phyloP scores from a whole-genome alignment of 2,113 vertebrate species.

The Semnornis frantzii region DNA sequence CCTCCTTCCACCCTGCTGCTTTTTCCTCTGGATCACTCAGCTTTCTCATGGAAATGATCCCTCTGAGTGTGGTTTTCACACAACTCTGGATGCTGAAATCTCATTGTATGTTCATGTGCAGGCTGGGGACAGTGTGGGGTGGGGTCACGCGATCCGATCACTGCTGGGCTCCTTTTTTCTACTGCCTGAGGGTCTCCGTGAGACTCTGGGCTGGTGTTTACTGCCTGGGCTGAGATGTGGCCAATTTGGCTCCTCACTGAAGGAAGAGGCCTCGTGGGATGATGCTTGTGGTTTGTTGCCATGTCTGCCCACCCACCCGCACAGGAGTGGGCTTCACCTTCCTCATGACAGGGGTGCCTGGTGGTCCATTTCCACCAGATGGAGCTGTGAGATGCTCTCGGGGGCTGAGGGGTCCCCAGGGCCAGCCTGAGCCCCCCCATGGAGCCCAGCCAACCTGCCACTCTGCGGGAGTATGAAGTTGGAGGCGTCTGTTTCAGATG shows the following conservation, averaged over 20 bases:
- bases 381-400: neutral
- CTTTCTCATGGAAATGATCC: neutral
- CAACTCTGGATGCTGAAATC: neutral
- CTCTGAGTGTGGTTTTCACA: neutral
- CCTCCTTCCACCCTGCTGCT: accelerated
- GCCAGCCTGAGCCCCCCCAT: neutral
- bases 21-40: neutral
- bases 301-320: neutral
- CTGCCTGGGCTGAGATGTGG: neutral
- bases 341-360: neutral
- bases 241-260: neutral
- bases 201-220: neutral
- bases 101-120: accelerated
- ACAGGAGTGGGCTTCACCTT: neutral
- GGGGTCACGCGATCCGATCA: accelerated
- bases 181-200: accelerated
- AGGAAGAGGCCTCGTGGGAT: neutral
- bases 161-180: neutral
- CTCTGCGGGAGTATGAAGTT: neutral
- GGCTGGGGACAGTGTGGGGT: neutral
- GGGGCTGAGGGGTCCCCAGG: neutral
- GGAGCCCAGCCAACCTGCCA: neutral
- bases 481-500: neutral
- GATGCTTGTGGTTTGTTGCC: neutral
- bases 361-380: neutral